Base-by-base conservation (phyloP, 2,113 vertebrate species). In the Zeus faber region DNA sequence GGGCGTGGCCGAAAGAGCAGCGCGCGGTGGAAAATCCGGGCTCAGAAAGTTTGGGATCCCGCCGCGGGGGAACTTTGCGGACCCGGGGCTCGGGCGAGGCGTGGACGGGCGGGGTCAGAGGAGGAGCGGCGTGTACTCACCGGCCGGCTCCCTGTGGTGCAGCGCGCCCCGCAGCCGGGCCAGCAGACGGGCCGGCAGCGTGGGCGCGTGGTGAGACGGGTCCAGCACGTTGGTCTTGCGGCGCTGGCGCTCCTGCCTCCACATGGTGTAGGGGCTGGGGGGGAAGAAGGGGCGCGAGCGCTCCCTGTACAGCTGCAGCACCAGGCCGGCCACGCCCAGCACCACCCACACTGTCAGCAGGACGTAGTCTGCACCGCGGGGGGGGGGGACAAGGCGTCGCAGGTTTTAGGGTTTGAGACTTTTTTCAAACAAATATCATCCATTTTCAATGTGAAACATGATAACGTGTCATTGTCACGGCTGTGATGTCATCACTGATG, bases 221-320 rank as follows among this genome's bases (percentile, higher is more conserved):
- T 98, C 95, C 62, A 98, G 83, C 20, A 99, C 82, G 62, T 99
- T 99, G 3, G 96, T 99, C 27, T 91, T 89, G n/a, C 97, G 92
- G 1, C 95, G 91, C 22, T 94, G 93, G 7, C 88, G 86, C 13
- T 96, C 93, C 29, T 92, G 88, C 54, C 87, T 91, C 97, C 97
- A 99, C 77, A 91, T 62, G 52, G 93, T 69, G 41, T 98, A 99
- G 0, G 95, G 95, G 53, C 95, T 94, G 0, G 94, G 91, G 0
- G 95, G 97, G 80, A 98, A 98, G 45, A 88, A 86, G 0, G 92
- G 87, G 1, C 84, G 84, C 0, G 81, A 81, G 21, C 90, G 88
- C 70, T 97, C 96, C 5, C 91, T 84, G 54, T 89, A 90, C 2
- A 97, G 87, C 88, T 98, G 97, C 61, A 95, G 72, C 0, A 82